Percentiles rank a stretch among this genome's conserved stretches.
Conservation (phyloP, 2,797 vertebrate species). For the Ptychobarbus kaznakovi region DNA sequence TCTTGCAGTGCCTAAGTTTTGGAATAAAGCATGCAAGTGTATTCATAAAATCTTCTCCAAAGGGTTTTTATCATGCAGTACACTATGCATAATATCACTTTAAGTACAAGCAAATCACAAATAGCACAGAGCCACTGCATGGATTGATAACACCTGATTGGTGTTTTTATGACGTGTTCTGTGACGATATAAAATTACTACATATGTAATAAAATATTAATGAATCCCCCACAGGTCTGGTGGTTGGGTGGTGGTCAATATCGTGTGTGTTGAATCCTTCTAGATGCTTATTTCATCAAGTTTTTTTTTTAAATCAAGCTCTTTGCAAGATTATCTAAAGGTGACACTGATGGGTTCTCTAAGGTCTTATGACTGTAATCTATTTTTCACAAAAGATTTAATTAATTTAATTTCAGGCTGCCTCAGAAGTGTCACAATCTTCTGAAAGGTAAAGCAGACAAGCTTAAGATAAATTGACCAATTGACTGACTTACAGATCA, state of each 20-base stretch:
- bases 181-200: background rate
- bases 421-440: constrained; percentile 29
- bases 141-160: background rate
- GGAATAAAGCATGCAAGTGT: background rate
- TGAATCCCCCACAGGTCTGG: background rate
- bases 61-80: background rate
- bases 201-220: background rate
- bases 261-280: background rate
- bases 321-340: constrained; percentile 35
- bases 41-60: background rate
- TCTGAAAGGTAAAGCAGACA: constrained; percentile 30
- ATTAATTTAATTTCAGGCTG: constrained; percentile 51
- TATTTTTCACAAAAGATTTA: constrained; percentile 45
- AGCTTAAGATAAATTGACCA: constrained; percentile 40
- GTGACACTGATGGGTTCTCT: constrained; percentile 35
- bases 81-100: background rate
- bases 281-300: constrained; percentile 30
- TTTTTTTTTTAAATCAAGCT: constrained; percentile 42
- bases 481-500: constrained; percentile 46
- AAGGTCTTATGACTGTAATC: constrained; percentile 38
- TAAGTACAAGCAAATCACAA: background rate
- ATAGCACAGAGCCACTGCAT: background rate
- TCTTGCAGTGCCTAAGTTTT: background rate
- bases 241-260: background rate
- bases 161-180: background rate